Conservation (phyloP, 2,797 vertebrate species). For the Pipistrellus pipistrellus region DNA sequence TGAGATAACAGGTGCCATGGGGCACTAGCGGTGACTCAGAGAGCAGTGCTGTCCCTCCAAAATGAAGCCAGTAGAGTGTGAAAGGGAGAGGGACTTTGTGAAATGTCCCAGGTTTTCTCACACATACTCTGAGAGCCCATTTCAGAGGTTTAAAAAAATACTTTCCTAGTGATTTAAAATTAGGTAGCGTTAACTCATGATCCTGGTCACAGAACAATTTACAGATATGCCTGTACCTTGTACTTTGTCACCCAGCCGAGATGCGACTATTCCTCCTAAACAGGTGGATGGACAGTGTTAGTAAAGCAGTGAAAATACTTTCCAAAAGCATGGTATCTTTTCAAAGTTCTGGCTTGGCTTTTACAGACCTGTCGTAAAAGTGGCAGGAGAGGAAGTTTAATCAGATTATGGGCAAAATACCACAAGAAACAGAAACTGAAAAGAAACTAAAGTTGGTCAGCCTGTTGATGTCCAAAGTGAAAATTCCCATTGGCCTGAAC, state of each 20-base stretch:
- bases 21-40: background rate
- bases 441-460: background rate
- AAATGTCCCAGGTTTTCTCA: background rate
- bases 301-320: background rate
- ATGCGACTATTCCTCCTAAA: background rate
- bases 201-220: background rate
- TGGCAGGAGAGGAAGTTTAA: background rate
- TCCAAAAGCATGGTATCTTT: background rate
- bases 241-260: fast-evolving
- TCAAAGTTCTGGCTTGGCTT: background rate
- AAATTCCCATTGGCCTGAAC: background rate
- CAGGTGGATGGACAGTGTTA: background rate
- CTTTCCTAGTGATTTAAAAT: background rate
- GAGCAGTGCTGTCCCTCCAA: background rate
- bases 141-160: background rate
- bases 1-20: background rate
- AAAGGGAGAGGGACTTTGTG: background rate
- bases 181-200: background rate
- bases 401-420: background rate
- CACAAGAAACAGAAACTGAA: background rate
- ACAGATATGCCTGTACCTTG: background rate
- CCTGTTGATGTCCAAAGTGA: background rate
- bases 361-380: background rate
- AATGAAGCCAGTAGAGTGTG: background rate
- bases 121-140: background rate